phyloP scores from a whole-genome alignment of 2,113 vertebrate species.

The Strix aluco region DNA sequence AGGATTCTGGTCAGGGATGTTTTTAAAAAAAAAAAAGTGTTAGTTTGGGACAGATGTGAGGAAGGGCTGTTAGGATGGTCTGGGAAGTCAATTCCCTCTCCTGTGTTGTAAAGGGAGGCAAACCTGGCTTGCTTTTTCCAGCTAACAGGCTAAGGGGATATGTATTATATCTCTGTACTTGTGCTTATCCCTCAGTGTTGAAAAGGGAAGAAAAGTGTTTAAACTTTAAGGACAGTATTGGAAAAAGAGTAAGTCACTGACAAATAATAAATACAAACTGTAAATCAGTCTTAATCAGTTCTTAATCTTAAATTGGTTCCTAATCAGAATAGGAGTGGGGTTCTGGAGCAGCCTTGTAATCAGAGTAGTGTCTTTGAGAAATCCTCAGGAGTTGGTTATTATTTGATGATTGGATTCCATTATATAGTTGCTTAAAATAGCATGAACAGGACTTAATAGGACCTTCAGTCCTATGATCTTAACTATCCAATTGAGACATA shows the following conservation, averaged over 20 bases:
- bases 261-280: not conserved
- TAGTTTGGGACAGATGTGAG: not conserved
- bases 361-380: not conserved
- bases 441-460: not conserved
- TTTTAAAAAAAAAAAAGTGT: not conserved
- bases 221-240: not conserved
- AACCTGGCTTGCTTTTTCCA: not conserved
- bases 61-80: not conserved
- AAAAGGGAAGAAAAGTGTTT: not conserved
- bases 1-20: not conserved
- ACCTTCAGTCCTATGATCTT: not conserved
- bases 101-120: not conserved
- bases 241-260: not conserved
- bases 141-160: not conserved
- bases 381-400: slow-evolving; percentile 8
- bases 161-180: not conserved
- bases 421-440: slow-evolving; percentile 20
- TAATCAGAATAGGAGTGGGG: not conserved
- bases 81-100: not conserved
- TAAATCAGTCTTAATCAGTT: not conserved
- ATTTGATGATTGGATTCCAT: not conserved
- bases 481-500: not conserved
- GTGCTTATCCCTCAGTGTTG: not conserved
- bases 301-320: slow-evolving; percentile 17
- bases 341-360: slow-evolving; percentile 11